These are phyloP conservation scores for Excalfactoria chinensis DNA, from an alignment of 2,113 vertebrate genomes.

Conservation along the genomic window DNA sequence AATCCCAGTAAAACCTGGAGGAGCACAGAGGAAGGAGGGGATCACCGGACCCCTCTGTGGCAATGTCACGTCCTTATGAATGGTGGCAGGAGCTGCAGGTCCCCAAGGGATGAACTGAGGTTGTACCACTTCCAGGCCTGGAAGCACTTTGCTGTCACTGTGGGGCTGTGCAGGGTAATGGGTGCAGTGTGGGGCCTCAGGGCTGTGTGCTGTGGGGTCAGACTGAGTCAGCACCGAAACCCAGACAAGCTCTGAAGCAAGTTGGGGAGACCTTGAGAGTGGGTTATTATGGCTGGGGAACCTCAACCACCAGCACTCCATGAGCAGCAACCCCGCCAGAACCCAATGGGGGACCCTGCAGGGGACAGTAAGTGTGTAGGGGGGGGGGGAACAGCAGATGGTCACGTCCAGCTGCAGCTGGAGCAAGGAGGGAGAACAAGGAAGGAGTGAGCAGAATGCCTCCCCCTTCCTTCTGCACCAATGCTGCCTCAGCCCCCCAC, in stretches of 20 bases:
- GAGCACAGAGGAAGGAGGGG: neutral
- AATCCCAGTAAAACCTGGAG: slow-evolving; percentile 98
- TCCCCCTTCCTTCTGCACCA: neutral
- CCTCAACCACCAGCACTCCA: fast-evolving
- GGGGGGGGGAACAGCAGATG: neutral
- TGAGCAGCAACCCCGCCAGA: neutral
- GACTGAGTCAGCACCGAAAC: neutral
- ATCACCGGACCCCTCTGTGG: neutral
- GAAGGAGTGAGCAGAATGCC: neutral
- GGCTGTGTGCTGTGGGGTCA: fast-evolving
- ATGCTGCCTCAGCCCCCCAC: neutral
- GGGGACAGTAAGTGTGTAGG: neutral
- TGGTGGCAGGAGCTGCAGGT: neutral
- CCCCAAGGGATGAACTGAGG: neutral
- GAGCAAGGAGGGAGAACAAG: neutral
- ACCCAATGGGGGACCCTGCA: fast-evolving
- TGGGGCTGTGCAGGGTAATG: neutral
- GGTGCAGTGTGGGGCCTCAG: neutral
- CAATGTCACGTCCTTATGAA: neutral
- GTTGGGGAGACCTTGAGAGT: neutral
- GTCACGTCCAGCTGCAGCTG: slow-evolving; percentile 28
- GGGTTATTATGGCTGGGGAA: neutral
- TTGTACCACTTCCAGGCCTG: neutral
- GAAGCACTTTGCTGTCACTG: neutral
- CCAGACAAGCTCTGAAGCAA: fast-evolving